These are phyloP conservation scores for Drosophila nasuta DNA, from an alignment of 1,140 invertebrate species.

Conservation along the genomic window DNA sequence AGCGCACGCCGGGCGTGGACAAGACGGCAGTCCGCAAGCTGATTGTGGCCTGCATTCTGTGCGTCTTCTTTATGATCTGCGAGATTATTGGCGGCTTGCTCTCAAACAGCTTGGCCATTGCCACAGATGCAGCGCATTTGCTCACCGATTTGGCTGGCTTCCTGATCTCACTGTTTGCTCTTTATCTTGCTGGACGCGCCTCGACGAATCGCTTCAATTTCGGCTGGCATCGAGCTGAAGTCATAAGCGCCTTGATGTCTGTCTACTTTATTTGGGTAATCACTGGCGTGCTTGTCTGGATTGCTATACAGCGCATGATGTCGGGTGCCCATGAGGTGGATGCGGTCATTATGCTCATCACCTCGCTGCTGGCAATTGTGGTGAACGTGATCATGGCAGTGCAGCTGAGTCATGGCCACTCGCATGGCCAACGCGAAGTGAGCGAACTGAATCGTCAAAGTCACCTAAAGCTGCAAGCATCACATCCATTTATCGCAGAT, in stretches of 20 bases:
- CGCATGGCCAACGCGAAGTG: constrained; percentile 9
- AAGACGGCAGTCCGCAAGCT: constrained; percentile 86
- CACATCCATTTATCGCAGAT: not conserved
- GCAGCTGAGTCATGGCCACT: constrained; percentile 88
- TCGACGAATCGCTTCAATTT: constrained; percentile 90
- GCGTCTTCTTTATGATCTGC: constrained; percentile 87
- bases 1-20: constrained; percentile 85
- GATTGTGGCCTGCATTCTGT: constrained; percentile 86
- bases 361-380: constrained; percentile 91
- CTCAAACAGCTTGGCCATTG: constrained; percentile 91
- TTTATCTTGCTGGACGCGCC: constrained; percentile 88
- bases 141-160: constrained; percentile 93
- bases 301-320: constrained; percentile 91
- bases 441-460: not conserved
- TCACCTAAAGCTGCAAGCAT: not conserved
- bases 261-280: constrained; percentile 93
- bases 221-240: constrained; percentile 88
- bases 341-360: constrained; percentile 93
- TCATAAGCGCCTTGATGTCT: constrained; percentile 88
- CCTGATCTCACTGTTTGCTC: constrained; percentile 90
- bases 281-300: constrained; percentile 93
- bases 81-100: constrained; percentile 90
- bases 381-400: constrained; percentile 96
- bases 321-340: constrained; percentile 91
- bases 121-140: constrained; percentile 93